Conservation (phyloP, 2,797 vertebrate genomes). For the Semaprochilodus insignis region DNA sequence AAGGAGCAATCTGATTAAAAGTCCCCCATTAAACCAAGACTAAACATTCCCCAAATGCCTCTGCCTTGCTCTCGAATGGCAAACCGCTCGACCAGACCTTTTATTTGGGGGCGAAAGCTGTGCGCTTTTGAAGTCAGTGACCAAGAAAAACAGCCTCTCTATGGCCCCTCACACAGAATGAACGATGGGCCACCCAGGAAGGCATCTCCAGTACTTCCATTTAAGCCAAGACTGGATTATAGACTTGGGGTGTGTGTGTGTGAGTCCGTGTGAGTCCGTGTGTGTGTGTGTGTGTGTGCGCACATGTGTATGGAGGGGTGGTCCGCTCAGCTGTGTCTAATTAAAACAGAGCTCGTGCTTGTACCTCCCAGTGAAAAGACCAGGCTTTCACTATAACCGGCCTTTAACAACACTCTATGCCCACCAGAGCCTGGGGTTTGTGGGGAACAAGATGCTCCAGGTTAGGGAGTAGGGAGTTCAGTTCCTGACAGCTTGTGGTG, state of each 20-base stretch:
- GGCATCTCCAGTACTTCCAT: slow-evolving; percentile 76
- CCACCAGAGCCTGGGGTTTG: slow-evolving; percentile 21
- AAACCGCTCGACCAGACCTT: slow-evolving; percentile 44
- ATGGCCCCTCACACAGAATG: slow-evolving; percentile 37
- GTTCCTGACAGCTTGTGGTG: neutral
- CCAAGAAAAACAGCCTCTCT: slow-evolving; percentile 56
- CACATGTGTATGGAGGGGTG: slow-evolving; percentile 31
- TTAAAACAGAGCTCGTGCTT: slow-evolving; percentile 56
- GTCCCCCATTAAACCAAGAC: slow-evolving; percentile 53
- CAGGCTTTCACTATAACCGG: slow-evolving; percentile 51
- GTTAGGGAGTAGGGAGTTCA: neutral
- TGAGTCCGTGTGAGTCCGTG: slow-evolving; percentile 39
- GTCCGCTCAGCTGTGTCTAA: slow-evolving; percentile 62
- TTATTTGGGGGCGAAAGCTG: slow-evolving; percentile 52
- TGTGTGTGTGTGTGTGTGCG: slow-evolving; percentile 32
- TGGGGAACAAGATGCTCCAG: neutral
- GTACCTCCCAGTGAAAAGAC: slow-evolving; percentile 47
- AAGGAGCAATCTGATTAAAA: slow-evolving; percentile 47
- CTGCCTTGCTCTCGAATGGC: slow-evolving; percentile 13
- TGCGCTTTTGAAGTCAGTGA: slow-evolving; percentile 41
- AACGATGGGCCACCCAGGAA: slow-evolving; percentile 77
- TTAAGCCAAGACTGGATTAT: slow-evolving; percentile 79
- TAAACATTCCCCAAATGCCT: slow-evolving; percentile 55
- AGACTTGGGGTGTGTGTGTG: slow-evolving; percentile 60
- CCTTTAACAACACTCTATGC: slow-evolving; percentile 51